Percentiles rank a stretch among this genome's conserved stretches.
Conservation (phyloP, 2,888 invertebrate genomes). For the Leucophenga montana region DNA sequence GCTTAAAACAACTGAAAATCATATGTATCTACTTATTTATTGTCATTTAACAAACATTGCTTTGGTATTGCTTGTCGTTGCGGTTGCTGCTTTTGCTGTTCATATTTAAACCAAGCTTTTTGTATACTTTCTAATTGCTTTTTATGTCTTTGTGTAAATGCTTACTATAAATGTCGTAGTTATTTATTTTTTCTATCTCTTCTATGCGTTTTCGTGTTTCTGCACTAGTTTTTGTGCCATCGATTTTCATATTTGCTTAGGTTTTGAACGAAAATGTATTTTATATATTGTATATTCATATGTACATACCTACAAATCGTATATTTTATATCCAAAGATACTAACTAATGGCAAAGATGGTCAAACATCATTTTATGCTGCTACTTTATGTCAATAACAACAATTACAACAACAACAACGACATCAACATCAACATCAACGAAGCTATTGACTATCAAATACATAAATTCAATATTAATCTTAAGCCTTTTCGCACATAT, state of each 20-base stretch:
- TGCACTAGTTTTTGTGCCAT: conserved; percentile 50
- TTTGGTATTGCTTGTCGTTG: conserved; percentile 34
- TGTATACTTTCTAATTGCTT: conserved; percentile 59
- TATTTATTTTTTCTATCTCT: neutral
- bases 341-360: conserved; percentile 47
- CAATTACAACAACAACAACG: neutral
- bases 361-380: conserved; percentile 63
- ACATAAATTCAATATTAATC: too few species aligned
- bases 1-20: neutral
- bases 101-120: conserved; percentile 2
- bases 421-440: neutral
- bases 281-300: conserved; percentile 22
- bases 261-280: conserved; percentile 46
- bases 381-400: conserved; percentile 53
- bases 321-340: conserved; percentile 11
- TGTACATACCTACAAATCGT: conserved; percentile 43
- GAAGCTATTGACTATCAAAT: too few species aligned
- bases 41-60: conserved; percentile 56
- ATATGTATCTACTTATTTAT: conserved; percentile 32
- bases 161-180: conserved; percentile 14
- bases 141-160: conserved; percentile 38
- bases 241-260: conserved; percentile 38
- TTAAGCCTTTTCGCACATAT: too few species aligned
- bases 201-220: neutral
- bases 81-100: conserved; percentile 2